Percentiles rank a stretch among this genome's conserved stretches.
phyloP scores from a whole-genome alignment of 2,797 vertebrate species.

The Gadopsis marmoratus region DNA sequence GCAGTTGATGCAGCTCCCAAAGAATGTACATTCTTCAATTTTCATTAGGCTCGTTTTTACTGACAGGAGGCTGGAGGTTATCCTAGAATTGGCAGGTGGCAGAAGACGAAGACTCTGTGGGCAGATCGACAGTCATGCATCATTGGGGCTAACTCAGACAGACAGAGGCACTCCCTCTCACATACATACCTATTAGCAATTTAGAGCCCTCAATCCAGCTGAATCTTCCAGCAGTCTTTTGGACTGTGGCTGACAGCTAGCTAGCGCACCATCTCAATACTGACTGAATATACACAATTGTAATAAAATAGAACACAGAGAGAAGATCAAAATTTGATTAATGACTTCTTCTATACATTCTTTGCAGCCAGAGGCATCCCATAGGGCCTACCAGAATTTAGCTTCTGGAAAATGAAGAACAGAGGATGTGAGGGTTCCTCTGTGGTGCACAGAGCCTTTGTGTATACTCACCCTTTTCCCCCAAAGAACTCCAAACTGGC shows the following conservation, averaged over 20 bases:
- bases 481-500: neutral
- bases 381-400: neutral
- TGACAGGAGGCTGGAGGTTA: constrained; percentile 1
- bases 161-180: constrained; percentile 12
- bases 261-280: neutral
- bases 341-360: neutral
- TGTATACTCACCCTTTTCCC: neutral
- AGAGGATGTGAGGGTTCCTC: neutral
- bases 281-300: neutral
- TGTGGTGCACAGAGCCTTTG: neutral
- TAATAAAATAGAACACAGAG: neutral
- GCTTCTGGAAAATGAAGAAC: neutral
- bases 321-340: neutral
- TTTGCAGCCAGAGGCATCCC: neutral
- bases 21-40: constrained; percentile 25
- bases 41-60: constrained; percentile 6
- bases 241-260: constrained; percentile 3
- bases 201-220: neutral
- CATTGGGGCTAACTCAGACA: neutral
- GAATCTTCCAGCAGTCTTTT: constrained; percentile 1
- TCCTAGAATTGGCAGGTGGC: constrained; percentile 7
- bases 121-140: constrained; percentile 8
- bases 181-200: constrained; percentile 14
- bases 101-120: constrained; percentile 12
- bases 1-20: neutral